Conservation (phyloP, 2,888 invertebrate species). For the Macropis europaea region DNA sequence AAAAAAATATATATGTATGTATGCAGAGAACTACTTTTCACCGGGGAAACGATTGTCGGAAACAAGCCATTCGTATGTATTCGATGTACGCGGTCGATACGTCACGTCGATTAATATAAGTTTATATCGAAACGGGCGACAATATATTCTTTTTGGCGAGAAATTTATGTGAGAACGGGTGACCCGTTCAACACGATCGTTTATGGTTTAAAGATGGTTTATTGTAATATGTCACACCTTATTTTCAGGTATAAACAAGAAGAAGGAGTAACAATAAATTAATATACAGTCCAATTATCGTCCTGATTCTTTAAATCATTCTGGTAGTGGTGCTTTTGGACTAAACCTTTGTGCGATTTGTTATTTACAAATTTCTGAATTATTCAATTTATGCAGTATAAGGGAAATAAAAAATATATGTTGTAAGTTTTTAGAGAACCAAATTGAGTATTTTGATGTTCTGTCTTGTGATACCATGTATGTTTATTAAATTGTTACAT, state of each 20-base stretch:
- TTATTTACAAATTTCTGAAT: too few relatives aligned
- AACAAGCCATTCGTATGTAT: constrained; percentile 36
- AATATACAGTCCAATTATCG: too few relatives aligned
- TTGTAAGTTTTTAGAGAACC: too few relatives aligned
- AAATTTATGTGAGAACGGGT: constrained; percentile 32
- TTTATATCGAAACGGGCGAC: constrained; percentile 22
- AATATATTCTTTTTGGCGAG: constrained; percentile 19
- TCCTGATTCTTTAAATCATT: too few relatives aligned
- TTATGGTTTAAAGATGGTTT: constrained; percentile 6
- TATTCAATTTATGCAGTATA: too few relatives aligned
- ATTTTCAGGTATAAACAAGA: neutral
- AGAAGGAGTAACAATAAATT: too few relatives aligned
- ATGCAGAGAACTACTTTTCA: constrained; percentile 16
- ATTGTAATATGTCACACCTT: neutral
- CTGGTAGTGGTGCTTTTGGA: too few relatives aligned
- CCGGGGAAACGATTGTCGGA: constrained; percentile 27
- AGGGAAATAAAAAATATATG: too few relatives aligned
- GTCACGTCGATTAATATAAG: constrained; percentile 47
- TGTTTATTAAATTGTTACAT: too few relatives aligned
- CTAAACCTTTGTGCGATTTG: too few relatives aligned
- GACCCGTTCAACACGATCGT: neutral
- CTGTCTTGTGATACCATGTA: too few relatives aligned
- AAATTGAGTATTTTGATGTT: too few relatives aligned
- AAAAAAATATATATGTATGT: constrained; percentile 4
- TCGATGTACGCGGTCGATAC: constrained; percentile 24